Evolutionary conservation across 2,797 vertebrate species (phyloP).

Genomic region (Coluber constrictor): DNA sequence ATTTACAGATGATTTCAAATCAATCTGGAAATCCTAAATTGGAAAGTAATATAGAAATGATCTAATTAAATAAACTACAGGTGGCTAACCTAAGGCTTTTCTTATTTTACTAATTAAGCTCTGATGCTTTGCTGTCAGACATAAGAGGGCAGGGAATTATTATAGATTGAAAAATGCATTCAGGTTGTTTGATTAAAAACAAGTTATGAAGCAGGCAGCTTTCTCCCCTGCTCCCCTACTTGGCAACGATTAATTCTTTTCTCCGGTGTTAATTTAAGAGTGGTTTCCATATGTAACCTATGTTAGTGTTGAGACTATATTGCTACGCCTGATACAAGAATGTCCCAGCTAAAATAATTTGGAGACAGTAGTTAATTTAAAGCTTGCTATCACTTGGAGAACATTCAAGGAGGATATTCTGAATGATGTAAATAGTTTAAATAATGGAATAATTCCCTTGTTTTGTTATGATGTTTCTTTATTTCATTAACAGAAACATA

Average conservation of each 20-base stretch:
- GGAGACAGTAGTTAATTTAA: constrained; percentile 55
- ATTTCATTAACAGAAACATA: constrained; percentile 10
- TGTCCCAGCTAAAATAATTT: constrained; percentile 54
- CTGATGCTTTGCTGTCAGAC: not conserved
- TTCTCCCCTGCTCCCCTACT: not conserved
- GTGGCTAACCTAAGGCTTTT: not conserved
- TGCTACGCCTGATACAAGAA: constrained; percentile 43
- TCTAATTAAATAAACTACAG: not conserved
- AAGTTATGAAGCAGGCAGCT: not conserved
- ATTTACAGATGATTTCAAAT: not conserved
- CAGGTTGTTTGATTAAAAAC: not conserved
- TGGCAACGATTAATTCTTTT: not conserved
- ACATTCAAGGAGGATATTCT: constrained; percentile 46
- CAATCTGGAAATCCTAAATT: not conserved
- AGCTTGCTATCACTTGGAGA: constrained; percentile 60
- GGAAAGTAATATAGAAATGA: no score
- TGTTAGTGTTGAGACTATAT: constrained; percentile 31
- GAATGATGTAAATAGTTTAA: constrained; percentile 44
- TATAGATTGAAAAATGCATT: not conserved
- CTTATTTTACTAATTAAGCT: not conserved
- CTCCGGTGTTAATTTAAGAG: constrained; percentile 42
- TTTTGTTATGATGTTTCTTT: constrained; percentile 40
- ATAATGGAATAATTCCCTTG: constrained; percentile 38
- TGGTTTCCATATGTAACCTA: constrained; percentile 47
- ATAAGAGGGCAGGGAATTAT: not conserved